phyloP scores from a whole-genome alignment of 2,113 vertebrate species.

The Pica pica region DNA sequence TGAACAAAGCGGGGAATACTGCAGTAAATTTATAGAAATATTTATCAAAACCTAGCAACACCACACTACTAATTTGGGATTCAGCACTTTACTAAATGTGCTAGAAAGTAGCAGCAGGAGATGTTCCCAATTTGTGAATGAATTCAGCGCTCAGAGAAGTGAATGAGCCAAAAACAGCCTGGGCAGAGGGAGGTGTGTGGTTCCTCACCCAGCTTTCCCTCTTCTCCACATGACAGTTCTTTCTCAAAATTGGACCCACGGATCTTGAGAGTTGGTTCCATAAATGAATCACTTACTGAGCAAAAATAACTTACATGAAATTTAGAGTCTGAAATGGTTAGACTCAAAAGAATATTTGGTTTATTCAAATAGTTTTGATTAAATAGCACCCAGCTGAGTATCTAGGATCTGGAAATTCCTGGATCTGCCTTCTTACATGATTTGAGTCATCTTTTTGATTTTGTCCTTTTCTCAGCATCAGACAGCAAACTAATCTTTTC shows the following conservation, averaged over 20 bases:
- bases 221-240: not conserved
- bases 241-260: not conserved
- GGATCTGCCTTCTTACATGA: not conserved
- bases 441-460: not conserved
- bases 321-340: not conserved
- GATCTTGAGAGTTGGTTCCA: not conserved
- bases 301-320: not conserved
- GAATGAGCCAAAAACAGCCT: slow-evolving; percentile 11
- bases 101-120: slow-evolving; percentile 15
- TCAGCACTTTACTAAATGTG: slow-evolving; percentile 22
- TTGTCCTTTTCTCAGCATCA: not conserved
- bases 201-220: not conserved
- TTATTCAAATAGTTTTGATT: not conserved
- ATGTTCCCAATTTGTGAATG: slow-evolving; percentile 36
- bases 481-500: not conserved
- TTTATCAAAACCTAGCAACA: slow-evolving; percentile 22
- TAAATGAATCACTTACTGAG: not conserved
- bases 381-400: not conserved
- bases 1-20: not conserved
- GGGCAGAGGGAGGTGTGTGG: not conserved
- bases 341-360: not conserved
- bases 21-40: not conserved
- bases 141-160: not conserved
- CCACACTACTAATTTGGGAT: slow-evolving; percentile 1
- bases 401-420: not conserved